Conservation (phyloP, 2,113 vertebrate species). For the Illadopsis cleaveri region DNA sequence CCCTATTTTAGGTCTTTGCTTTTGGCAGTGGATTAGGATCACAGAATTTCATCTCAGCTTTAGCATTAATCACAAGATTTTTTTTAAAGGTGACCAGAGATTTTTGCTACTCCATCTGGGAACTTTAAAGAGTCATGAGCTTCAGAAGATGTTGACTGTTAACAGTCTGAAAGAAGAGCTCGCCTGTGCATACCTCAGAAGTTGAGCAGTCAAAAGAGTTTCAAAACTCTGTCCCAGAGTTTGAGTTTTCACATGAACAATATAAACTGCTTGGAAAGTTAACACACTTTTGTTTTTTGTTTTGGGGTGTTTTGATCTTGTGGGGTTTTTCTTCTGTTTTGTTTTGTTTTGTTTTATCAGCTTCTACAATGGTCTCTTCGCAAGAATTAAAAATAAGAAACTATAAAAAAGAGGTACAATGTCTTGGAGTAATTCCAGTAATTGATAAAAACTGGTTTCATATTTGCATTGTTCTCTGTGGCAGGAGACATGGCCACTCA, state of each 20-base stretch:
- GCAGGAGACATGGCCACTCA: background rate
- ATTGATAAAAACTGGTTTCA: background rate
- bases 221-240: background rate
- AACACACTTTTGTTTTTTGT: background rate
- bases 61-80: background rate
- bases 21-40: background rate
- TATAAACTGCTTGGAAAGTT: background rate
- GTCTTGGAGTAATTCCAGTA: background rate
- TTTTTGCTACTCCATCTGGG: background rate
- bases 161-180: background rate
- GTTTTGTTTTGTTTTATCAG: background rate
- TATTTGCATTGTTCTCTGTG: background rate
- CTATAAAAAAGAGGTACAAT: background rate
- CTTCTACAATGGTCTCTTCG: background rate
- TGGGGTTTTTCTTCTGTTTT: too few species aligned
- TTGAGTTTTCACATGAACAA: background rate
- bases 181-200: background rate
- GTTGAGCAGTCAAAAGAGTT: background rate
- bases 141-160: background rate
- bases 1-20: background rate
- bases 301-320: background rate
- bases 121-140: background rate
- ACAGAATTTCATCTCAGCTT: background rate
- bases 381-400: background rate
- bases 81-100: background rate